Evolutionary conservation across 2,888 invertebrate genomes (phyloP).

Genomic region (Stegophylla sp.): DNA sequence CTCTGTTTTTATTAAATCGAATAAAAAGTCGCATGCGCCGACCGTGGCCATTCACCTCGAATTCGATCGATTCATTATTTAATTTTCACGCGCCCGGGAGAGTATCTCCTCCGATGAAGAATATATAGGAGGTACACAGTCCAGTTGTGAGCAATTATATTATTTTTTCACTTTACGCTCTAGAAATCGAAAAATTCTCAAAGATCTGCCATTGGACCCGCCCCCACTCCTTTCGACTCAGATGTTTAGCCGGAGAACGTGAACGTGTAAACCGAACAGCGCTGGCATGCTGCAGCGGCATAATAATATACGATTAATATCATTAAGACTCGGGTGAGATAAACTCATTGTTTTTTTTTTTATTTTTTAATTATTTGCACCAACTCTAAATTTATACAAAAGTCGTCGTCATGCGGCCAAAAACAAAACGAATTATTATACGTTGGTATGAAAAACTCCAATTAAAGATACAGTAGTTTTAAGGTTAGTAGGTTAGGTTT

Average conservation of each 20-base stretch:
- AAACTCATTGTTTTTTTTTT: constrained; percentile 17
- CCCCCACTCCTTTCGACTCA: constrained; percentile 6
- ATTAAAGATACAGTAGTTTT: constrained; percentile 2
- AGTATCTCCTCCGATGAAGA: constrained; percentile 3
- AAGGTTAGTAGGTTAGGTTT: constrained; percentile 35
- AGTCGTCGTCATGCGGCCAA: neutral
- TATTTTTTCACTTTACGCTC: constrained; percentile 41
- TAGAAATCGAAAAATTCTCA: constrained; percentile 30
- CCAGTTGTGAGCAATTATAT: neutral
- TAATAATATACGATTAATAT: neutral
- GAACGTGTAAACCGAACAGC: neutral
- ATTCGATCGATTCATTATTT: constrained; percentile 14
- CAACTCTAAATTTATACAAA: neutral
- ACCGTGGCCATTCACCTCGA: neutral
- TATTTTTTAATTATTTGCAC: constrained; percentile 12
- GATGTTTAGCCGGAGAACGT: neutral
- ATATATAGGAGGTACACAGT: too few species aligned
- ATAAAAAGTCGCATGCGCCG: neutral
- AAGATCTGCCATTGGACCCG: neutral
- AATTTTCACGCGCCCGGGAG: neutral
- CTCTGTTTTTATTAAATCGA: neutral
- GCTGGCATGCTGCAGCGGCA: constrained; percentile 6
- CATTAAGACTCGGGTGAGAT: neutral
- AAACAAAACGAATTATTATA: neutral
- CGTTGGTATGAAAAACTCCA: neutral